Evolutionary conservation across 2,113 vertebrate species (phyloP).

Genomic region (Acanthochromis polyacanthus): DNA sequence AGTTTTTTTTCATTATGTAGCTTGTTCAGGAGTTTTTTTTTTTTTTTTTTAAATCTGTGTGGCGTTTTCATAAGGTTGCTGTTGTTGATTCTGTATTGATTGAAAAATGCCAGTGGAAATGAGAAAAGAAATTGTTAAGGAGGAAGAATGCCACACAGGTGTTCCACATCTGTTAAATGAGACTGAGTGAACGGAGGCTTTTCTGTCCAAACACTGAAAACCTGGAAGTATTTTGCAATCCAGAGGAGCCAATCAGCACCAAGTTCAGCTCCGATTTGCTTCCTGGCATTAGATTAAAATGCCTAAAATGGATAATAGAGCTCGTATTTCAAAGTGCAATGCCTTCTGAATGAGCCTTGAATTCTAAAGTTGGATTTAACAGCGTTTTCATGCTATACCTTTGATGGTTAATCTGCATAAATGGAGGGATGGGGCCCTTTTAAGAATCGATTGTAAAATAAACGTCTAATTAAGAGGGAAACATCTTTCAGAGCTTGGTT

Average conservation of each 20-base stretch:
- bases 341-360: not conserved
- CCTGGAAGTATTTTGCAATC: not conserved
- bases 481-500: not conserved
- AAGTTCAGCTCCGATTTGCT: not conserved
- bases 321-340: not conserved
- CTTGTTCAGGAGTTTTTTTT: not conserved
- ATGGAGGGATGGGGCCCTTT: not conserved
- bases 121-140: not conserved
- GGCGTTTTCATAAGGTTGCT: not conserved
- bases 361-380: not conserved
- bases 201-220: conserved; percentile 3
- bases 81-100: not conserved
- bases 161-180: not conserved
- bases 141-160: not conserved
- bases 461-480: conserved; percentile 7
- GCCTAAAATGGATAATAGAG: not conserved
- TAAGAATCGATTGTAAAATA: not conserved
- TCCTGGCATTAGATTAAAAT: conserved; percentile 1
- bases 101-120: not conserved
- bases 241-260: not conserved
- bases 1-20: not conserved
- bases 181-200: not conserved
- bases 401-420: not conserved
- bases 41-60: too few relatives aligned
- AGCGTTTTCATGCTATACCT: not conserved